phyloP scores from a whole-genome alignment of 1,140 invertebrate genomes.

The Scaptomyza graminum region DNA sequence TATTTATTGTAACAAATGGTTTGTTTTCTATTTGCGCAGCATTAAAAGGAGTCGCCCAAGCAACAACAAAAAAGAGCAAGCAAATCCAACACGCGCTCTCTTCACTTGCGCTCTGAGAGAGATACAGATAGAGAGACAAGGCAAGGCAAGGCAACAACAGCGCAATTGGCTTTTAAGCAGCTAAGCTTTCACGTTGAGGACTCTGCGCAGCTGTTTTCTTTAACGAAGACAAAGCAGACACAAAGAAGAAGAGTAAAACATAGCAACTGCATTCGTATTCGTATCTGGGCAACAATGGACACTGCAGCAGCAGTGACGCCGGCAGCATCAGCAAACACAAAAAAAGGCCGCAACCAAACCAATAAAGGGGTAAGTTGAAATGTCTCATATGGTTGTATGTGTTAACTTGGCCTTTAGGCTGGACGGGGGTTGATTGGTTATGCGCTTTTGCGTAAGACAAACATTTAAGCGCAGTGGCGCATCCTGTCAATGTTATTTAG shows the following conservation, averaged over 20 bases:
- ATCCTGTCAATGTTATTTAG: neutral
- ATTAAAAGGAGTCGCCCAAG: slow-evolving; percentile 49
- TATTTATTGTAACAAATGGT: slow-evolving; percentile 40
- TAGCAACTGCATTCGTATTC: slow-evolving; percentile 34
- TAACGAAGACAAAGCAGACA: slow-evolving; percentile 17
- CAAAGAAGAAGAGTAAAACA: slow-evolving; percentile 24
- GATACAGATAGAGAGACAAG: slow-evolving; percentile 10
- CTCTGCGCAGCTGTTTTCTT: slow-evolving; percentile 58
- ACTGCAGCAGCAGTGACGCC: slow-evolving; percentile 31
- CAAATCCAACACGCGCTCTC: slow-evolving; percentile 22
- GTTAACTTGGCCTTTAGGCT: slow-evolving; percentile 73
- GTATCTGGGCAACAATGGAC: slow-evolving; percentile 58
- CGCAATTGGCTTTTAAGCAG: slow-evolving; percentile 59
- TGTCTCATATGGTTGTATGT: slow-evolving; percentile 37
- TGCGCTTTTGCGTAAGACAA: slow-evolving; percentile 50
- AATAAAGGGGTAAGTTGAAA: slow-evolving; percentile 70
- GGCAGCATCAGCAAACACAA: slow-evolving; percentile 24
- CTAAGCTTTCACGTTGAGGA: slow-evolving; percentile 48
- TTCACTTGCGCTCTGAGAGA: neutral
- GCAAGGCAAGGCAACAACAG: slow-evolving; percentile 32
- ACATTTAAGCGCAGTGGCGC: slow-evolving; percentile 15
- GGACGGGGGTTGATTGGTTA: slow-evolving; percentile 54
- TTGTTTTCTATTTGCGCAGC: slow-evolving; percentile 45
- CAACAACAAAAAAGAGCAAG: slow-evolving; percentile 14
- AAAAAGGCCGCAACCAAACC: slow-evolving; percentile 39